A percentile compares a stretch with the other conserved stretches of the same genome.
These are phyloP conservation scores for Archilochus colubris DNA, from an alignment of 2,113 vertebrate genomes.

Conservation along the genomic window DNA sequence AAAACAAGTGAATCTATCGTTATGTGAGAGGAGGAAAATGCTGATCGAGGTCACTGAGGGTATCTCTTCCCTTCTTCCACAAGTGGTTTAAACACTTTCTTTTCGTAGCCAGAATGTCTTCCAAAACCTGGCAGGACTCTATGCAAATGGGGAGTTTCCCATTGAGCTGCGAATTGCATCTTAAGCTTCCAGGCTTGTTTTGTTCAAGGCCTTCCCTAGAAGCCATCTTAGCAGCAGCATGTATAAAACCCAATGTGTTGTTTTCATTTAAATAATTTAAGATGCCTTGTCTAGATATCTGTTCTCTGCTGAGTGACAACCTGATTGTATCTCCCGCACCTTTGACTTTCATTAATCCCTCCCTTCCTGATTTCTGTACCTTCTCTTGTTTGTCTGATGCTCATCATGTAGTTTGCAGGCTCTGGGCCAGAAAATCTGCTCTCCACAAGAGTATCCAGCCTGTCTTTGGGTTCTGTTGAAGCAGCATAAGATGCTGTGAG, in stretches of 20 bases:
- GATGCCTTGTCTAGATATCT: slow-evolving; percentile 41
- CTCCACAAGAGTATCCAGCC: not conserved
- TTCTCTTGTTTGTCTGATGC: not conserved
- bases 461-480: not conserved
- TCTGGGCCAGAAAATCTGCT: not conserved
- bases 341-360: slow-evolving; percentile 59
- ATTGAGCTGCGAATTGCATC: not conserved
- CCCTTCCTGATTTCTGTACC: slow-evolving; percentile 47
- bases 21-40: not conserved
- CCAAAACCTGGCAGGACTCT: not conserved
- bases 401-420: not conserved
- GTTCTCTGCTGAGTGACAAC: not conserved
- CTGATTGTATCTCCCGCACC: slow-evolving; percentile 31
- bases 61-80: not conserved
- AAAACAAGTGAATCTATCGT: fast-evolving
- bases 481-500: not conserved
- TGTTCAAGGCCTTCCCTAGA: not conserved
- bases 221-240: not conserved
- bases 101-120: not conserved
- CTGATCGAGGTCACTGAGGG: not conserved
- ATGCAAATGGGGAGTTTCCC: not conserved
- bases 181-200: not conserved
- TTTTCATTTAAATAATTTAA: slow-evolving; percentile 48
- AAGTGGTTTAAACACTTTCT: not conserved
- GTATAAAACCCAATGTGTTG: slow-evolving; percentile 9